Evolutionary conservation across 1,140 invertebrate genomes (phyloP).

Genomic region (Hylaeus anthracinus): DNA sequence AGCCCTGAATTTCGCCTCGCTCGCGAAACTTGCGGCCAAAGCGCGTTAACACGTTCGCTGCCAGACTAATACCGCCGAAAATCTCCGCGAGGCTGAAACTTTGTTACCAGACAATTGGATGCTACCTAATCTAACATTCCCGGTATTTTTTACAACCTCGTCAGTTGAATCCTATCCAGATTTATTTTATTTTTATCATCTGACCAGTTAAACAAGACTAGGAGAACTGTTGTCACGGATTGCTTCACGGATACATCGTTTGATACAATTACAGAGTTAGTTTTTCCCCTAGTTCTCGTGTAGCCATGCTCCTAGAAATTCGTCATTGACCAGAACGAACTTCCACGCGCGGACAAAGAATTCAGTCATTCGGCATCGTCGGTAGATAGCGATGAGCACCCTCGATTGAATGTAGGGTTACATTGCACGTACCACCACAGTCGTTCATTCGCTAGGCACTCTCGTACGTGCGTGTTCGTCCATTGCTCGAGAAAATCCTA

Average conservation of each 20-base stretch:
- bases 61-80: too few species aligned
- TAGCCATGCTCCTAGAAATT: slow-evolving; percentile 42
- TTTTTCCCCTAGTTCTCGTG: background rate
- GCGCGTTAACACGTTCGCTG: background rate
- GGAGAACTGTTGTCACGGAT: too few species aligned
- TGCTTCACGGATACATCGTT: slow-evolving; percentile 3
- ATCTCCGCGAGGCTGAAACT: too few species aligned
- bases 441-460: slow-evolving; percentile 49
- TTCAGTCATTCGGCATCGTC: slow-evolving; percentile 48
- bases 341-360: slow-evolving; percentile 44
- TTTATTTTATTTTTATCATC: too few species aligned
- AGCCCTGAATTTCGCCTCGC: slow-evolving; percentile 19
- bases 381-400: slow-evolving; percentile 19
- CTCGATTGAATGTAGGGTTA: slow-evolving; percentile 33
- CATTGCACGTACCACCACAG: slow-evolving; percentile 31
- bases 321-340: slow-evolving; percentile 45
- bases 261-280: background rate
- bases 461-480: background rate
- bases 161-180: too few species aligned
- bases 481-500: background rate
- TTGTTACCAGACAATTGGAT: too few species aligned
- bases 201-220: too few species aligned
- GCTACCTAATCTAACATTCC: too few species aligned
- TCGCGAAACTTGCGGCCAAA: background rate
- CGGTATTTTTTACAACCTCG: too few species aligned